phyloP scores from a whole-genome alignment of 2,888 invertebrate genomes.

The Malacosoma neustria region DNA sequence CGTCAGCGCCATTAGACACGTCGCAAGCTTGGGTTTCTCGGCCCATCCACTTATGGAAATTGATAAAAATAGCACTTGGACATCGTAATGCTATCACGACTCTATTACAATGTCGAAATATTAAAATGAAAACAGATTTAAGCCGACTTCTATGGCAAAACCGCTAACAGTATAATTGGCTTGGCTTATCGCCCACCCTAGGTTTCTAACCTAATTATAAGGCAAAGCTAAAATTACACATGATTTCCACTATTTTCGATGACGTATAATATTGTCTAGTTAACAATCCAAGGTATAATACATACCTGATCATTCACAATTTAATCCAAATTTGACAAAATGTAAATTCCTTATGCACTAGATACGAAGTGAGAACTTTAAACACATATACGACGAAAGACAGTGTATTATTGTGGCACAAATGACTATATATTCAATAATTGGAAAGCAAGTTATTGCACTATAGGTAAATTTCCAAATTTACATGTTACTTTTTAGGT shows the following conservation, averaged over 20 bases:
- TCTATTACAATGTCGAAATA: conserved; percentile 27
- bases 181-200: conserved; percentile 64
- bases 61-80: conserved; percentile 60
- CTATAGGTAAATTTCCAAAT: conserved; percentile 27
- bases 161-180: conserved; percentile 52
- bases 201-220: conserved; percentile 66
- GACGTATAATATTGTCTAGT: conserved; percentile 24
- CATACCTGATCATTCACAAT: conserved; percentile 72
- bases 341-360: conserved; percentile 44
- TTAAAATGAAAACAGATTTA: conserved; percentile 21
- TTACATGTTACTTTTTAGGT: conserved; percentile 52
- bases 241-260: conserved; percentile 12
- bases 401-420: conserved; percentile 28
- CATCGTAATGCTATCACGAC: conserved; percentile 32
- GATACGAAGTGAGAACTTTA: conserved; percentile 28
- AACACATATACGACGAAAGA: conserved; percentile 31
- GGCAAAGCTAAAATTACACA: conserved; percentile 24
- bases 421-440: conserved; percentile 26
- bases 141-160: conserved; percentile 26
- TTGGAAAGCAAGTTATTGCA: conserved; percentile 30
- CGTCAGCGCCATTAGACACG: conserved; percentile 76
- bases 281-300: conserved; percentile 22
- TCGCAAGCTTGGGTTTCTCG: conserved; percentile 69
- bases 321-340: conserved; percentile 45
- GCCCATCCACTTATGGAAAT: conserved; percentile 66